Percentiles rank a stretch among this genome's conserved stretches.
Evolutionary conservation across 2,888 invertebrate genomes (phyloP).

Genomic region (Didymodactylos carnosus): DNA sequence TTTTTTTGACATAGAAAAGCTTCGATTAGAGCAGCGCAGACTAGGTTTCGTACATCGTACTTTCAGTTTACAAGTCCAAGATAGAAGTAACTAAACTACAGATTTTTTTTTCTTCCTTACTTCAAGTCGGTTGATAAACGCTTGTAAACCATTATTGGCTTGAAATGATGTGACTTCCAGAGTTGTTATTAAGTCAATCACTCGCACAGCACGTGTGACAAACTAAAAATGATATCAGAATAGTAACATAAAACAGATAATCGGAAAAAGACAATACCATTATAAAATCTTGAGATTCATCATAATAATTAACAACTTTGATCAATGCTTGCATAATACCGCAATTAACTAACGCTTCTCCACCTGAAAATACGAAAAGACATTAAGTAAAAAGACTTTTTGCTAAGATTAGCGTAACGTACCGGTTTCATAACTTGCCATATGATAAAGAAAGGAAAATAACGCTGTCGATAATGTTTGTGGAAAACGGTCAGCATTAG

Average conservation of each 20-base stretch:
- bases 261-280: not conserved
- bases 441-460: conserved; percentile 67
- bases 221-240: conserved; percentile 40
- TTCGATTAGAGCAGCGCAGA: not conserved
- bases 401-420: not conserved
- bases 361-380: conserved; percentile 43
- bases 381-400: not conserved
- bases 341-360: conserved; percentile 62
- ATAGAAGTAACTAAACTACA: not conserved
- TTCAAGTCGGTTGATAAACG: conserved; percentile 58
- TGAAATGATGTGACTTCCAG: conserved; percentile 70
- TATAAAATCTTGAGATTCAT: conserved; percentile 23
- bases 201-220: conserved; percentile 67
- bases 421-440: conserved; percentile 59
- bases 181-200: conserved; percentile 68
- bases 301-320: conserved; percentile 66
- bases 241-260: not conserved
- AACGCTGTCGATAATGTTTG: conserved; percentile 54
- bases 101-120: too few relatives aligned
- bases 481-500: conserved; percentile 44
- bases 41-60: not conserved
- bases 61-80: not conserved
- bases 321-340: conserved; percentile 71
- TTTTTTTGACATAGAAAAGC: not conserved
- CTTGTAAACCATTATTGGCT: conserved; percentile 53